These are phyloP conservation scores for Serripes groenlandicus DNA, from an alignment of 2,888 invertebrate species.

Conservation along the genomic window DNA sequence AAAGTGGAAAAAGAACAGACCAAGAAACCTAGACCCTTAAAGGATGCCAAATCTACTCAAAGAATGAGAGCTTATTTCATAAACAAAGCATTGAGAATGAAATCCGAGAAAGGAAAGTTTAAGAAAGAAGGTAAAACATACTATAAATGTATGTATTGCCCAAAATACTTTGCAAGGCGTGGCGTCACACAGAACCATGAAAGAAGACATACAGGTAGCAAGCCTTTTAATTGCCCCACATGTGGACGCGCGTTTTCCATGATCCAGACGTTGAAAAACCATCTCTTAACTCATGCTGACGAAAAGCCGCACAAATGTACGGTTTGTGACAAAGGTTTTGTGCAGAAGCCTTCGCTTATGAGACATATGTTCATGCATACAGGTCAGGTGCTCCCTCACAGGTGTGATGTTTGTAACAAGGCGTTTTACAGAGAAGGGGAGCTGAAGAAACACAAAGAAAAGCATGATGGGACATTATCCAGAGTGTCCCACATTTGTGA, in stretches of 20 bases:
- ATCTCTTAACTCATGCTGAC: neutral
- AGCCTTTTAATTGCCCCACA: slow-evolving; percentile 11
- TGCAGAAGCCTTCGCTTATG: neutral
- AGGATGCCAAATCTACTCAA: neutral
- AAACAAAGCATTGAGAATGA: slow-evolving; percentile 13
- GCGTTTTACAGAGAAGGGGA: slow-evolving; percentile 17
- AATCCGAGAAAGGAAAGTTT: slow-evolving; percentile 24
- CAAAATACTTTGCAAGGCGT: slow-evolving; percentile 8
- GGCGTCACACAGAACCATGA: slow-evolving; percentile 17
- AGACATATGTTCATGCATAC: slow-evolving; percentile 24
- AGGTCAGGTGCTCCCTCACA: slow-evolving; percentile 14
- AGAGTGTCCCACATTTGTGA: slow-evolving; percentile 20
- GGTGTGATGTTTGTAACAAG: slow-evolving; percentile 23
- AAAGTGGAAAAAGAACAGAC: neutral
- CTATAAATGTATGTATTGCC: slow-evolving; percentile 20
- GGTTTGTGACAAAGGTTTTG: slow-evolving; percentile 13
- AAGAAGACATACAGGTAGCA: slow-evolving; percentile 15
- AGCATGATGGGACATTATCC: neutral
- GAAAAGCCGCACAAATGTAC: slow-evolving; percentile 10
- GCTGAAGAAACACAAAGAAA: slow-evolving; percentile 24
- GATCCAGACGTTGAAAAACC: slow-evolving; percentile 8
- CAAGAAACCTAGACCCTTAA: neutral
- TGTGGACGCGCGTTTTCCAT: slow-evolving; percentile 13
- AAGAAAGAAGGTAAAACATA: slow-evolving; percentile 12
- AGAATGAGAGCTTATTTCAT: slow-evolving; percentile 11